A percentile compares a stretch with the other conserved stretches of the same genome.
Conservation (phyloP, 2,797 vertebrate species). For the Sebastes umbrosus region DNA sequence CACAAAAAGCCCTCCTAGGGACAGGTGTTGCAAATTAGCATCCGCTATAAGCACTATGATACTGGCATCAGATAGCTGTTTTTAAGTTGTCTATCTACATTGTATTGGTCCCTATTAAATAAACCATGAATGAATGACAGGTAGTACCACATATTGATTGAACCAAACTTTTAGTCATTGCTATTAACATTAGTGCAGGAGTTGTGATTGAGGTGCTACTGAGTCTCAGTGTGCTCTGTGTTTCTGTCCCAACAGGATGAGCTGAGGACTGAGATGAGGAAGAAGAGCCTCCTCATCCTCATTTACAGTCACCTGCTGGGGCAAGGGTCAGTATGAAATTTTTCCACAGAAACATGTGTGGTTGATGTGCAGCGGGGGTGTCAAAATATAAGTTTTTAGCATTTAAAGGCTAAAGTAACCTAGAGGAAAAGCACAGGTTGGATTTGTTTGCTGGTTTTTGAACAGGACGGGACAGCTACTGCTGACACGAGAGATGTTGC, state of each 20-base stretch:
- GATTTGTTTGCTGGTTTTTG: not conserved
- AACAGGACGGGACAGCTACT: not conserved
- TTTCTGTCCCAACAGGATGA: conserved; percentile 84
- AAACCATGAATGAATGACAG: no score
- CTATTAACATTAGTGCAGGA: not conserved
- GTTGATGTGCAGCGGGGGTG: not conserved
- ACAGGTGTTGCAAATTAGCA: no score
- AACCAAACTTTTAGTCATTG: not conserved
- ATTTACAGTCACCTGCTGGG: conserved; percentile 92
- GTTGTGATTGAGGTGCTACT: not conserved
- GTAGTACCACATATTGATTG: not conserved
- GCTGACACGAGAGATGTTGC: not conserved
- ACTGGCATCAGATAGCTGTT: no score
- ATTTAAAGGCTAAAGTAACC: not conserved
- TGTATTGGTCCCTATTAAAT: no score
- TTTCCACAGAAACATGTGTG: no score
- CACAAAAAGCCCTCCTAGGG: no score
- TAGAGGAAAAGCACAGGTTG: not conserved
- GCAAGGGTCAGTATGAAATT: conserved; percentile 86
- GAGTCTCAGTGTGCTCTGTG: not conserved
- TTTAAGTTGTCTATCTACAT: no score
- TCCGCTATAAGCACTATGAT: no score
- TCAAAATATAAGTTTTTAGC: not conserved
- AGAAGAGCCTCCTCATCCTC: conserved; percentile 91
- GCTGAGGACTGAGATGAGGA: conserved; percentile 86